phyloP scores from a whole-genome alignment of 2,113 vertebrate genomes.

The Taurulus bubalis region DNA sequence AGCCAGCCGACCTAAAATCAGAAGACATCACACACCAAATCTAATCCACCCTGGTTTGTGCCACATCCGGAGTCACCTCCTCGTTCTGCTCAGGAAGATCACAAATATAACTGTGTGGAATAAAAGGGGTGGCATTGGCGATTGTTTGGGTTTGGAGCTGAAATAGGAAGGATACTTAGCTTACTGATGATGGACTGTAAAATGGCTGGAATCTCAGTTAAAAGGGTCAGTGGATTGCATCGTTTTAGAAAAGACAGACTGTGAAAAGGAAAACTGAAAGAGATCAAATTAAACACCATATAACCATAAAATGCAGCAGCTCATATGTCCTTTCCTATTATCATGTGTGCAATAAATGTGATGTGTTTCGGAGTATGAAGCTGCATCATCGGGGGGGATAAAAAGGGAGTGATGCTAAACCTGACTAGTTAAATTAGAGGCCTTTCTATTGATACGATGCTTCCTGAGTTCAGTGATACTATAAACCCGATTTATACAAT shows the following conservation, averaged over 20 bases:
- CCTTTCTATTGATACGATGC: neutral
- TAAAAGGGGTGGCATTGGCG: neutral
- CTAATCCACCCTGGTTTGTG: slow-evolving; percentile 34
- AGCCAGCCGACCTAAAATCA: slow-evolving; percentile 19
- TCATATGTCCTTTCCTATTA: neutral
- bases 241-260: neutral
- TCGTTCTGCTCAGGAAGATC: slow-evolving; percentile 26
- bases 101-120: slow-evolving; percentile 12
- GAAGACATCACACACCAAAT: slow-evolving; percentile 6
- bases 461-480: neutral
- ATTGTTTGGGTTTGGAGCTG: slow-evolving; percentile 32
- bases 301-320: neutral
- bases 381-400: neutral
- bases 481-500: slow-evolving; percentile 10
- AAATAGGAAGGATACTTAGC: slow-evolving; percentile 1
- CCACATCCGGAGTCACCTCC: slow-evolving; percentile 20
- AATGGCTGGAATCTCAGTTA: neutral
- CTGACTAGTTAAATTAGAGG: neutral
- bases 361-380: neutral
- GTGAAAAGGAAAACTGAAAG: neutral
- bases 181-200: neutral
- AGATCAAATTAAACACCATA: neutral
- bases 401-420: neutral
- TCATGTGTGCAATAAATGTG: neutral
- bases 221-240: neutral